These are phyloP conservation scores for Drosophila testacea DNA, from an alignment of 2,888 invertebrate species.

Conservation along the genomic window DNA sequence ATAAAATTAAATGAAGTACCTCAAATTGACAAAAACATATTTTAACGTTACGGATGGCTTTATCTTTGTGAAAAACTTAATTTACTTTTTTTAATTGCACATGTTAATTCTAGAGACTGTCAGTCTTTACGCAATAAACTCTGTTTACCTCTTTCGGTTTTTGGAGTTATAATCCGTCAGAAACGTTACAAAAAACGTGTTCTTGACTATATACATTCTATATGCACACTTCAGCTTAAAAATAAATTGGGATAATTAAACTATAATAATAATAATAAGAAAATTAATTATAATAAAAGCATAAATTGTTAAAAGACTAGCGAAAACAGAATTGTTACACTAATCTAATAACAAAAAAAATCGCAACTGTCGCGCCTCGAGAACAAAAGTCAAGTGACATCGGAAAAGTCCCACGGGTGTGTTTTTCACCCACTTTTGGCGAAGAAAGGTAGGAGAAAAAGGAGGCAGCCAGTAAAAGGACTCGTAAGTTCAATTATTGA, in stretches of 20 bases:
- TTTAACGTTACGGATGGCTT: no score
- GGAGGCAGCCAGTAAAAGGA: constrained; percentile 13
- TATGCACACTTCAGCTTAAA: background rate
- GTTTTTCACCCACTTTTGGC: background rate
- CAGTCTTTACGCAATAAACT: no score
- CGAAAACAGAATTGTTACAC: constrained; percentile 4
- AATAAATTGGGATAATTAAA: background rate
- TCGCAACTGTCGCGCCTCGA: constrained; percentile 9
- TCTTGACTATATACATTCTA: no score
- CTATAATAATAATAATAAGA: background rate
- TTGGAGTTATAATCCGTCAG: no score
- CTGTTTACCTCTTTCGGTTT: no score
- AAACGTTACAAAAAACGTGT: no score
- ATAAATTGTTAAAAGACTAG: constrained; percentile 8
- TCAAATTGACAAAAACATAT: no score
- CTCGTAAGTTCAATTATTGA: constrained; percentile 59
- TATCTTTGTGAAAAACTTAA: no score
- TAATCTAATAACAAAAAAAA: constrained; percentile 18
- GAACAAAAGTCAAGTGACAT: constrained; percentile 11
- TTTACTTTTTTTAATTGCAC: no score
- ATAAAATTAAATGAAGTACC: no score
- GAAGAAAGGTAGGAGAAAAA: background rate
- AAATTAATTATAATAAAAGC: background rate
- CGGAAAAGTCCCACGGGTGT: constrained; percentile 10
- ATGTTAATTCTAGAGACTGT: no score